Evolutionary conservation across 2,113 vertebrate species (phyloP).

Genomic region (Laticauda colubrina): DNA sequence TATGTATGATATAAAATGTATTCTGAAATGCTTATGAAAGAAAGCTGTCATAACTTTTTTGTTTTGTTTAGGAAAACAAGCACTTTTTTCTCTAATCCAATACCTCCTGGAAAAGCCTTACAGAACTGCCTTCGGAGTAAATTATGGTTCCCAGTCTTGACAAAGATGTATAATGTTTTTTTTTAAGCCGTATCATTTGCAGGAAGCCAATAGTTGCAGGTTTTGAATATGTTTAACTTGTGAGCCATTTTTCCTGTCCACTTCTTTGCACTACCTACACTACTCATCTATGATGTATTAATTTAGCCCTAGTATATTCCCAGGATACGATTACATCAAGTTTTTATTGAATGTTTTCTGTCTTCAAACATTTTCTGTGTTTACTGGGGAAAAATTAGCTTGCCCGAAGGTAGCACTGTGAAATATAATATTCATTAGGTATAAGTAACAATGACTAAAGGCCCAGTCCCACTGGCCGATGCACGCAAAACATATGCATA

Average conservation of each 20-base stretch:
- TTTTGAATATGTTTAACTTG: background rate
- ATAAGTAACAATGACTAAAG: background rate
- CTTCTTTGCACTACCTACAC: background rate
- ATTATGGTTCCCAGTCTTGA: constrained; percentile 13
- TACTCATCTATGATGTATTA: background rate
- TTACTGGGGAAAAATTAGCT: background rate
- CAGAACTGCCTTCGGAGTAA: constrained; percentile 27
- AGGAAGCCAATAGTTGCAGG: background rate
- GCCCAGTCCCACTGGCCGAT: too few species aligned
- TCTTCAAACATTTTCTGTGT: background rate
- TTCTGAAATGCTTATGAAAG: constrained; percentile 43
- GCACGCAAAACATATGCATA: too few species aligned
- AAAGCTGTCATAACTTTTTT: constrained; percentile 44
- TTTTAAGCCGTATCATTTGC: background rate
- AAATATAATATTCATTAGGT: background rate
- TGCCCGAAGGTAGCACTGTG: background rate
- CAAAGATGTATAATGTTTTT: constrained; percentile 21
- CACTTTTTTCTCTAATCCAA: constrained; percentile 11
- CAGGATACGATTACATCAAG: background rate
- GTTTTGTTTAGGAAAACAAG: constrained; percentile 33
- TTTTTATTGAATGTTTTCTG: background rate
- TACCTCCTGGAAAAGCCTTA: constrained; percentile 11
- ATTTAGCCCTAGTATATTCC: background rate
- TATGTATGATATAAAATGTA: constrained; percentile 15
- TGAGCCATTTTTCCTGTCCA: background rate